Conservation (phyloP, 2,113 vertebrate genomes). For the Tautogolabrus adspersus region DNA sequence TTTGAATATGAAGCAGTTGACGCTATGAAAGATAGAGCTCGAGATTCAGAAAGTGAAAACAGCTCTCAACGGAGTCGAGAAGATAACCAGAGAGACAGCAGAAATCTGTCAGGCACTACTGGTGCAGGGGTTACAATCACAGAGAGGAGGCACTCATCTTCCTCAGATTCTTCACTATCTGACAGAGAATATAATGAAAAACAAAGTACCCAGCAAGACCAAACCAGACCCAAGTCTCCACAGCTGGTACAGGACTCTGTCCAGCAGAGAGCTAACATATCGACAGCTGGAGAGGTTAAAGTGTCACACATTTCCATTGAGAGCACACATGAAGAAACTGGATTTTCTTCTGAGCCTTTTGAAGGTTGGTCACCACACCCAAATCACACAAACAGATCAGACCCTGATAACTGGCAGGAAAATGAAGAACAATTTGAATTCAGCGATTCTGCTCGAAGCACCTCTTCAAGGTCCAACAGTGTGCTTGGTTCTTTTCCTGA, state of each 20-base stretch:
- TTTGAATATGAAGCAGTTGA: slow-evolving; percentile 22
- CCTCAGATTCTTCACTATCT: slow-evolving; percentile 66
- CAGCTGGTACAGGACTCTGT: slow-evolving; percentile 21
- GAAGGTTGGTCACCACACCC: slow-evolving; percentile 53
- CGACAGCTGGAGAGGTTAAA: not conserved
- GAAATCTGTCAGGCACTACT: slow-evolving; percentile 7
- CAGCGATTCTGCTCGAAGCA: slow-evolving; percentile 72
- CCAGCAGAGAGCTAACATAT: slow-evolving; percentile 55
- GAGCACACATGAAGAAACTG: slow-evolving; percentile 20
- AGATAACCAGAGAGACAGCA: slow-evolving; percentile 24
- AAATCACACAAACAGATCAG: slow-evolving; percentile 28
- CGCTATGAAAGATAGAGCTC: not conserved
- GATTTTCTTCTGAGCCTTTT: slow-evolving; percentile 64
- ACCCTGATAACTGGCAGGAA: slow-evolving; percentile 70
- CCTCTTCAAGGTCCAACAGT: slow-evolving; percentile 64
- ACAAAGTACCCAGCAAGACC: not conserved
- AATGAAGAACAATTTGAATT: slow-evolving; percentile 84
- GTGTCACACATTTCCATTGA: slow-evolving; percentile 29
- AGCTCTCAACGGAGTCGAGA: slow-evolving; percentile 8
- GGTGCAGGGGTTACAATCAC: slow-evolving; percentile 1
- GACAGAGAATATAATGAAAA: slow-evolving; percentile 31
- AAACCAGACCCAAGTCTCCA: slow-evolving; percentile 7
- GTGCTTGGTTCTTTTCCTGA: slow-evolving; percentile 42
- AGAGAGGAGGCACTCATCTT: slow-evolving; percentile 54
- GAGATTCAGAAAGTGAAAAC: slow-evolving; percentile 46